Evolutionary conservation across 2,797 vertebrate genomes (phyloP), one percentile per base, ranked within the genome.

Genomic region (Xenopus petersii): DNA sequence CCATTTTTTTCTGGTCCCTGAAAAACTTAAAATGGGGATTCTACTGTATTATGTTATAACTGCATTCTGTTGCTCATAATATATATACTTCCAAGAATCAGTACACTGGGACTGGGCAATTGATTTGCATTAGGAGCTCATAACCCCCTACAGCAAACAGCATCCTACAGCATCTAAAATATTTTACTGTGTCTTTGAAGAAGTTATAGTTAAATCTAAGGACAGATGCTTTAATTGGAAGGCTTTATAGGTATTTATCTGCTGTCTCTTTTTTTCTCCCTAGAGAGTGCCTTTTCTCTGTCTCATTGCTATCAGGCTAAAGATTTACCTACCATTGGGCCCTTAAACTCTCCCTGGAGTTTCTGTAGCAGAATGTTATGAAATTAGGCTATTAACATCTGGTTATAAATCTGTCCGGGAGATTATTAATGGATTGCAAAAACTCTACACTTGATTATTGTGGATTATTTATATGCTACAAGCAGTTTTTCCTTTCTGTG

Each of bases 381-480:
- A 75, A 79, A 79, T 74, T 79, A 79, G 67, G 66, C 71, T 74
- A 74, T 79, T 79, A 79, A 74, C 76, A 74, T 61, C 33, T 26
- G 71, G 66, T 79, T 70, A 79, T 74, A 79, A 79, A 79, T 79
- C 76, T 60, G 76, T 72, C 76, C 64, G 13, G 6, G 46, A 74
- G 51, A 74, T 79, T 71, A 79, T 70, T 59, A 73, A 79, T 70
- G 66, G 33, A 21, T 70, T 74, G 61, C 42, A 26, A 74, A 79
- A 70, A 70, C 61, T 64, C 62, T 64, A 60, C 42, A 64, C 67
- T 79, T 79, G 71, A 74, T 79, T 79, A 79, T 79, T 73, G 70
- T 73, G 76, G 66, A 79, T 74, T 74, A 70, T 61, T 36, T 74
- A 60, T 73, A 51, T 42, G 60, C 60, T 78, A 64, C 70, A 73